Percentiles rank a stretch among this genome's conserved stretches.
Evolutionary conservation across 2,797 vertebrate species (phyloP).

Genomic region (Brachyalestes nurse): DNA sequence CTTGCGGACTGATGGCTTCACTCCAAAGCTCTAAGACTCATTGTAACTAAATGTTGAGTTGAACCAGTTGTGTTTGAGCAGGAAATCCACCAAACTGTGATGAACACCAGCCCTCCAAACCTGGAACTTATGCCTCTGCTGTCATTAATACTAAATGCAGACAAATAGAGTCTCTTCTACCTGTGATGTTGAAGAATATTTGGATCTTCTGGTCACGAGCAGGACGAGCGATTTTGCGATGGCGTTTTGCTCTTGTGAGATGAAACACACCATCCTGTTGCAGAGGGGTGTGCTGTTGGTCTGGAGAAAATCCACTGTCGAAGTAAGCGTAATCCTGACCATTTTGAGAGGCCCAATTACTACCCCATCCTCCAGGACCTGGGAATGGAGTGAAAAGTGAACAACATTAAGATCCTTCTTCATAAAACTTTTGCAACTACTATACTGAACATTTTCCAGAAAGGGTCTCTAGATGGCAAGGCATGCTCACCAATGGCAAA

Average conservation of each 20-base stretch:
- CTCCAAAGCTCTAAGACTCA: no score
- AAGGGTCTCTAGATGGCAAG: neutral
- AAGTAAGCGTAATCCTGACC: slow-evolving; percentile 92
- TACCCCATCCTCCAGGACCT: slow-evolving; percentile 89
- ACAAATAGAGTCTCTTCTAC: slow-evolving; percentile 70
- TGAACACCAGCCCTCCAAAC: neutral
- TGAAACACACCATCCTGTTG: slow-evolving; percentile 58
- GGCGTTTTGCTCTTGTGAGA: slow-evolving; percentile 82
- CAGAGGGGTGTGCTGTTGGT: slow-evolving; percentile 65
- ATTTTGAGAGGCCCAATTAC: slow-evolving; percentile 48
- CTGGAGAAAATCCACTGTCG: slow-evolving; percentile 82
- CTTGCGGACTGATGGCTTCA: no score
- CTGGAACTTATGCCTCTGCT: neutral
- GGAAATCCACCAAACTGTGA: neutral
- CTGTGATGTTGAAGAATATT: slow-evolving; percentile 96
- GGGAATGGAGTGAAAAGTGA: slow-evolving; percentile 6
- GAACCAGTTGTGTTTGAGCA: no score
- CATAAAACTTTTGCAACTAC: neutral
- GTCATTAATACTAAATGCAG: neutral
- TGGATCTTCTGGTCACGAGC: slow-evolving; percentile 94
- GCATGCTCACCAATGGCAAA: slow-evolving; percentile 91
- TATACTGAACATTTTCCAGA: neutral
- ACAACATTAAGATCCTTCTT: neutral
- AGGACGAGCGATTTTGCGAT: slow-evolving; percentile 77
- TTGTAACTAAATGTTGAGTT: no score